Percentiles rank a stretch among this genome's conserved stretches.
These are phyloP conservation scores for Tursiops truncatus DNA, from an alignment of 2,113 vertebrate genomes.

Conservation along the genomic window DNA sequence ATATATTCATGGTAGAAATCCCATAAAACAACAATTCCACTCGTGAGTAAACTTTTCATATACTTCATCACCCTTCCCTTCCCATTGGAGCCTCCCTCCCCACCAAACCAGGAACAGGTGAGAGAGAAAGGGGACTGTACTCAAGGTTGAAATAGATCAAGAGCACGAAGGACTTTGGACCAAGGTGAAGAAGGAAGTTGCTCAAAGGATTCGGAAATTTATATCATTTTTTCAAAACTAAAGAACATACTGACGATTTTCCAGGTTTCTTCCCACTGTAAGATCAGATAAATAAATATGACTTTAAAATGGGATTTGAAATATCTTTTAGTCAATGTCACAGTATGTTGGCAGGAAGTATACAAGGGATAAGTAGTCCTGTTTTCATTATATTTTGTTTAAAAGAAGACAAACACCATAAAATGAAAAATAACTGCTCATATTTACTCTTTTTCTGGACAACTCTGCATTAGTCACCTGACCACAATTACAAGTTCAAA, in stretches of 20 bases:
- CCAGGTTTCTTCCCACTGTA: neutral
- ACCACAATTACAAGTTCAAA: constrained; percentile 27
- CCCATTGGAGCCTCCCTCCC: neutral
- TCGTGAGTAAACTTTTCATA: neutral
- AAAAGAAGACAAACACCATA: neutral
- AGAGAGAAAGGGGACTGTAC: neutral
- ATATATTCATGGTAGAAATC: neutral
- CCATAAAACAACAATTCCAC: neutral
- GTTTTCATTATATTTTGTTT: neutral
- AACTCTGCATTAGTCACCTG: neutral
- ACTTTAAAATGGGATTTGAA: neutral
- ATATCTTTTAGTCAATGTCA: neutral
- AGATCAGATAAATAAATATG: neutral
- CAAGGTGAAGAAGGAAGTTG: neutral
- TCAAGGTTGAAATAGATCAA: neutral
- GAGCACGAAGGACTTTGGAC: neutral
- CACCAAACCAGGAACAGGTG: neutral
- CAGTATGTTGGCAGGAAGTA: neutral
- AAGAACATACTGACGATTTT: neutral
- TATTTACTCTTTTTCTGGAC: constrained; percentile 1
- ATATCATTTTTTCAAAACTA: neutral
- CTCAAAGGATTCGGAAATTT: neutral
- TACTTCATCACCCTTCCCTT: neutral
- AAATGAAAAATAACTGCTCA: neutral
- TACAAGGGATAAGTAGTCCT: neutral